A percentile compares a stretch with the other conserved stretches of the same genome.
Evolutionary conservation across 2,797 vertebrate genomes (phyloP).

Genomic region (Myotis daubentonii): DNA sequence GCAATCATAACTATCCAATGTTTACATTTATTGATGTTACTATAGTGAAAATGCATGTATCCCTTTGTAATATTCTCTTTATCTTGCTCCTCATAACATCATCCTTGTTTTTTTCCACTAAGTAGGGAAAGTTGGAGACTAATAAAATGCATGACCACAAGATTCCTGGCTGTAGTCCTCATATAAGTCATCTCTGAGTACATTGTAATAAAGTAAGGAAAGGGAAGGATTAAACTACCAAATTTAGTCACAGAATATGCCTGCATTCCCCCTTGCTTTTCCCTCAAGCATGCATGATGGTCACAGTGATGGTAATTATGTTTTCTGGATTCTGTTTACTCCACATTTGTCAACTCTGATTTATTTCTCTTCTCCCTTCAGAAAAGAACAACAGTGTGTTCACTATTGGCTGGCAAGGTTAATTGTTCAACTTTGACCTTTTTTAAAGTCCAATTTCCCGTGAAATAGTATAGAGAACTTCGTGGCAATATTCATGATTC

Average conservation of each 20-base stretch:
- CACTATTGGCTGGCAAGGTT: background rate
- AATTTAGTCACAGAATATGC: background rate
- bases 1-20: background rate
- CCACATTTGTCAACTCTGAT: slow-evolving; percentile 10
- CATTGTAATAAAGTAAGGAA: background rate
- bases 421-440: background rate
- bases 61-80: background rate
- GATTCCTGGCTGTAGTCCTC: background rate
- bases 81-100: background rate
- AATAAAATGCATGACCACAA: background rate
- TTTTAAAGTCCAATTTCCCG: background rate
- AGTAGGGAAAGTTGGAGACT: background rate
- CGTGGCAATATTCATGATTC: background rate
- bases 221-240: background rate
- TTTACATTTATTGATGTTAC: slow-evolving; percentile 25
- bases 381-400: background rate
- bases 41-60: background rate
- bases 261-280: background rate
- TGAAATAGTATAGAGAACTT: background rate
- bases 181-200: background rate
- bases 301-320: background rate
- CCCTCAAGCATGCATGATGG: background rate
- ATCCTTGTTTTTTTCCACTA: background rate
- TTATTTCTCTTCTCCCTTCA: background rate
- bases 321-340: background rate